Evolutionary conservation across 2,797 vertebrate species (phyloP).

Genomic region (Sebastes hubbsi): DNA sequence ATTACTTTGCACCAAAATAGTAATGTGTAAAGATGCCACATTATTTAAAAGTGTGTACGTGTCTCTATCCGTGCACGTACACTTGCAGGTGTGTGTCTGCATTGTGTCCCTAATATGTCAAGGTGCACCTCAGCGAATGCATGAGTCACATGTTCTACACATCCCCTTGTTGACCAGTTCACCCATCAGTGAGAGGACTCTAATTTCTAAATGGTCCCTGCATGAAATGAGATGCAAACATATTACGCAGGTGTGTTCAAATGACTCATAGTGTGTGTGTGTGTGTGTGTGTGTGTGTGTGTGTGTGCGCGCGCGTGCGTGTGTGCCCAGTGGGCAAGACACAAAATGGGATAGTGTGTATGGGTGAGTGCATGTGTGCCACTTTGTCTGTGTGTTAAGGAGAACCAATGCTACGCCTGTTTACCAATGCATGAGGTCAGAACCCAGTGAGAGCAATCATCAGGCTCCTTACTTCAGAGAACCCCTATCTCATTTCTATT

Average conservation of each 20-base stretch:
- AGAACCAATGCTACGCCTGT: slow-evolving; percentile 20
- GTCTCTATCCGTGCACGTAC: background rate
- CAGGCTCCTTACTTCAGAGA: slow-evolving; percentile 25
- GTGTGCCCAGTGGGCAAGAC: background rate
- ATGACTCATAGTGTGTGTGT: slow-evolving; percentile 18
- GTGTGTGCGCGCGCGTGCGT: background rate
- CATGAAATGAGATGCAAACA: slow-evolving; percentile 48
- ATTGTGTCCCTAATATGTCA: slow-evolving; percentile 9
- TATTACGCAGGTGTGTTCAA: slow-evolving; percentile 42
- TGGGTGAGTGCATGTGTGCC: slow-evolving; percentile 9
- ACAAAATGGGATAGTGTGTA: slow-evolving; percentile 10
- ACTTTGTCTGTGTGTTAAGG: slow-evolving; percentile 28
- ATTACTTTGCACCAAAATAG: slow-evolving; percentile 2
- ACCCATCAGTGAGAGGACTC: slow-evolving; percentile 13
- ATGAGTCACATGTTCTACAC: slow-evolving; percentile 13
- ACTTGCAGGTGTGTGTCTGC: background rate
- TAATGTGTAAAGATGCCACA: slow-evolving; percentile 4
- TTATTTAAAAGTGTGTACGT: background rate
- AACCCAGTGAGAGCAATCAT: slow-evolving; percentile 46
- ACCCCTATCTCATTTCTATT: slow-evolving; percentile 14
- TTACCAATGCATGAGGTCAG: slow-evolving; percentile 66
- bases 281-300: background rate
- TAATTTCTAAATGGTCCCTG: slow-evolving; percentile 47
- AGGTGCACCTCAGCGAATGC: background rate
- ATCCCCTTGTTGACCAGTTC: slow-evolving; percentile 34